These are phyloP conservation scores for Microtus richardsoni DNA, from an alignment of 2,113 vertebrate species.

Conservation along the genomic window DNA sequence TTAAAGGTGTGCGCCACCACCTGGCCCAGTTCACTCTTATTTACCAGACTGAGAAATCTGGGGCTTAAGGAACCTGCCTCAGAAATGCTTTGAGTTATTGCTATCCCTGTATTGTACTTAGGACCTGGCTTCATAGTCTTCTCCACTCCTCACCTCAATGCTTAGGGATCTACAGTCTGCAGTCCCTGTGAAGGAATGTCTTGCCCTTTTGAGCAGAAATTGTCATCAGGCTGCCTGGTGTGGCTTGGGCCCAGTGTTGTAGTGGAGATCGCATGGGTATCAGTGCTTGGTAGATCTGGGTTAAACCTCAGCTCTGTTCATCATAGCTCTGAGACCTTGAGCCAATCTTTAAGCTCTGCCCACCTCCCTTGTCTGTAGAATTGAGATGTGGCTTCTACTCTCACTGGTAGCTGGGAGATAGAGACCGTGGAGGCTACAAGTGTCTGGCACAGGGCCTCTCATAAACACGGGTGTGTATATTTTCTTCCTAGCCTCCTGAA, in stretches of 20 bases:
- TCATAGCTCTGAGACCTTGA: not conserved
- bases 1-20: too few species aligned
- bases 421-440: not conserved
- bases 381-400: not conserved
- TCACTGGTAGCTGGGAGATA: not conserved
- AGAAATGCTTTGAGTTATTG: not conserved
- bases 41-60: not conserved
- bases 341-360: not conserved
- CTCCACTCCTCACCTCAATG: not conserved
- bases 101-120: not conserved
- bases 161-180: not conserved
- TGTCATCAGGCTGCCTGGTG: not conserved
- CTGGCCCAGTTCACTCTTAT: not conserved
- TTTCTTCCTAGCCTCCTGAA: not conserved
- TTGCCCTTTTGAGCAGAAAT: not conserved
- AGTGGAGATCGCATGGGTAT: not conserved
- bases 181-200: not conserved
- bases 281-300: not conserved
- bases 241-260: not conserved
- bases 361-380: not conserved
- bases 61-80: not conserved
- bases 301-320: not conserved
- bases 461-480: not conserved
- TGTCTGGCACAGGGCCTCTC: not conserved
- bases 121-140: not conserved